Evolutionary conservation across 2,113 vertebrate genomes (phyloP), one percentile per base, ranked within the genome.

Genomic region (Tyrannus savana): DNA sequence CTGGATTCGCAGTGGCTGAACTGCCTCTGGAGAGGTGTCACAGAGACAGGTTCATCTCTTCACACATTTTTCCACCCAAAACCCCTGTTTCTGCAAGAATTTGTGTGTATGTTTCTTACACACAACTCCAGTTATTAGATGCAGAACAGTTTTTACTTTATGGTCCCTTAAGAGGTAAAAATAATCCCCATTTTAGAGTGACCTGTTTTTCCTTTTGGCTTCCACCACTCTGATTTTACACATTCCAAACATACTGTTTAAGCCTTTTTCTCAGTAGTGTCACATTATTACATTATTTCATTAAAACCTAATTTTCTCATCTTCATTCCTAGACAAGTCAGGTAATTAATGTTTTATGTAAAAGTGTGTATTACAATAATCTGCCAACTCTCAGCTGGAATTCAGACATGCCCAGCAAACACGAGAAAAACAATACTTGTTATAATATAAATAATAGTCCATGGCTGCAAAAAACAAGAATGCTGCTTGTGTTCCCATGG

Each of bases 171-270:
- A 62, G 41, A 93, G 27, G 42, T 39, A 93, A 77, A 95, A 94
- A 64, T 27, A 78, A 87, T 69, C 14, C 62, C 47, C 3, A 0
- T 4, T 42, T 71, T 5, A 13, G 55, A 92, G 52, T 23, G 39
- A 89, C 35, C 59, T 44, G 42, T 28, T 86, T 96, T 91, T 88
- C 37, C 77, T 94, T 91, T 69, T 69, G 62, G 46, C n/a, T 94
- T 87, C 42, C 58, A 73, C 31, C 49, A 58, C 41, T 87, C 42
- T n/a, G 18, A 42, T 74, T 90, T 88, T 67, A 91, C 62, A 76
- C 46, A 55, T 69, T 50, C 42, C 58, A 82, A 64, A 93, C 66
- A 62, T 19, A 42, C 3, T 16, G 0, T 58, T 92, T 63, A 33
- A 39, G 6, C 41, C 69, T 69, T 63, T 28, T 76, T 77, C 75